These are phyloP conservation scores for Dendrocincla fuliginosa DNA, from an alignment of 2,797 vertebrate genomes.

Conservation along the genomic window DNA sequence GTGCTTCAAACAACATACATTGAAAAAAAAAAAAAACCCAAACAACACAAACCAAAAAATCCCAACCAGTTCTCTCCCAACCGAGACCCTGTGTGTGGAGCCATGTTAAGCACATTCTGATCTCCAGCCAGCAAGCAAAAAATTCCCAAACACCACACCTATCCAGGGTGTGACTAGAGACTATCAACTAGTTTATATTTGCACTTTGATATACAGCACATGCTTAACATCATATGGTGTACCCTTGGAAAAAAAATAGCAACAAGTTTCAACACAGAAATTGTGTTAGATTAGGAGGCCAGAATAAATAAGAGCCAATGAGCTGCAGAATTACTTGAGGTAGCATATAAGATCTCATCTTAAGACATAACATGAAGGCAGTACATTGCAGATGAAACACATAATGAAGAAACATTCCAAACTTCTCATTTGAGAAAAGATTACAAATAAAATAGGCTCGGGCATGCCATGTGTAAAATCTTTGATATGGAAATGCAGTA, in stretches of 20 bases:
- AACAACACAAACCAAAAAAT: not conserved
- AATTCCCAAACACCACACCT: conserved; percentile 70
- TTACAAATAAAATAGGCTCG: conserved; percentile 50
- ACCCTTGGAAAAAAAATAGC: conserved; percentile 65
- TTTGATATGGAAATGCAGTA: conserved; percentile 69
- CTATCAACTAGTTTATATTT: conserved; percentile 67
- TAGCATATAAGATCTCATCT: conserved; percentile 48
- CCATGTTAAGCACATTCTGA: conserved; percentile 52
- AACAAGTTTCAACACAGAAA: conserved; percentile 71
- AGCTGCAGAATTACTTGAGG: conserved; percentile 47
- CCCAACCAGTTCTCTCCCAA: not conserved
- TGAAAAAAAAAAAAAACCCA: not conserved
- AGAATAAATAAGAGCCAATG: conserved; percentile 62
- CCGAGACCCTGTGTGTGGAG: not conserved
- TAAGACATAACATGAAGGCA: conserved; percentile 51
- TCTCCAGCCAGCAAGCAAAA: conserved; percentile 58
- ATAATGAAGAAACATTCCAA: conserved; percentile 52
- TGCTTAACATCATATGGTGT: conserved; percentile 64
- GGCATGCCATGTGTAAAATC: conserved; percentile 55
- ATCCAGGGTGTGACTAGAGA: conserved; percentile 63
- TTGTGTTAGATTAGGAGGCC: conserved; percentile 54
- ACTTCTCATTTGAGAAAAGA: conserved; percentile 46
- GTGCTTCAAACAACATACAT: conserved; percentile 8
- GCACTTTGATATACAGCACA: conserved; percentile 65
- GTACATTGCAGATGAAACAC: conserved; percentile 41